phyloP scores from a whole-genome alignment of 2,797 vertebrate species.

The Orientallactaga sibirica region DNA sequence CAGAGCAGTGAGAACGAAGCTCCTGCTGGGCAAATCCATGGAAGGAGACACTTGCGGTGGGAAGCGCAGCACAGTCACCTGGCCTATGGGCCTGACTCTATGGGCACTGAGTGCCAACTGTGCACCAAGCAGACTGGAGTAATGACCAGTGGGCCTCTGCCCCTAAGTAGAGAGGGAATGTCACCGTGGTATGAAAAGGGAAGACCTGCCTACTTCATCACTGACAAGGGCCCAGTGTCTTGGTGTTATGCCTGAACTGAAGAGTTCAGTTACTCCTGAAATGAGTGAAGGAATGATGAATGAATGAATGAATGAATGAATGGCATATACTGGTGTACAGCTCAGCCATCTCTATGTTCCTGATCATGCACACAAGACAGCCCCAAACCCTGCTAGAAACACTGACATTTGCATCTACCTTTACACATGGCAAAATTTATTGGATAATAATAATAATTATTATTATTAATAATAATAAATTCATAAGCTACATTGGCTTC shows the following conservation, averaged over 20 bases:
- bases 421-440: not conserved
- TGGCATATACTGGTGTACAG: not conserved
- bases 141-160: not conserved
- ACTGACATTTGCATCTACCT: not conserved
- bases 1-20: not conserved
- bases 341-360: accelerated
- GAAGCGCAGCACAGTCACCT: not conserved
- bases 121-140: not conserved
- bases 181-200: not conserved
- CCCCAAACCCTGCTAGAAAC: not conserved
- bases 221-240: accelerated
- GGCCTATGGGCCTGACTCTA: not conserved
- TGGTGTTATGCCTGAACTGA: accelerated
- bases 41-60: not conserved
- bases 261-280: too few species aligned
- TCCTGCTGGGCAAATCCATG: not conserved
- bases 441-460: too few species aligned
- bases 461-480: not conserved
- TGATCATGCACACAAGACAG: too few species aligned
- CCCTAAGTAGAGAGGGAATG: not conserved
- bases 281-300: not conserved
- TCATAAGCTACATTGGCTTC: not conserved
- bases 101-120: not conserved
- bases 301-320: not conserved
- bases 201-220: not conserved